Conservation (phyloP, 2,797 vertebrate species). For the Galagoides demidoff region DNA sequence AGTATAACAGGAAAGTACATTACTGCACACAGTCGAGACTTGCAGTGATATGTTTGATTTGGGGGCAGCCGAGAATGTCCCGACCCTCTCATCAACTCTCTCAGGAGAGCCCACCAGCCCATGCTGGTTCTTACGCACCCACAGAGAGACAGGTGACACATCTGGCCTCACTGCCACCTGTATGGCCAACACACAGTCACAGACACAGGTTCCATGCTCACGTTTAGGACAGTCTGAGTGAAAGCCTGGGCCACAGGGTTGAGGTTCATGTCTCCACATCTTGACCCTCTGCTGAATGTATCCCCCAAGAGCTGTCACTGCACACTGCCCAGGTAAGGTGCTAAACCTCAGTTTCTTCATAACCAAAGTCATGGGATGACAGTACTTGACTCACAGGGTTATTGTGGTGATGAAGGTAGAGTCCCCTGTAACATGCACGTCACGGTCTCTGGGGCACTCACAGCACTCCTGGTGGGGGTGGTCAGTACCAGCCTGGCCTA, state of each 20-base stretch:
- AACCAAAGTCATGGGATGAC: background rate
- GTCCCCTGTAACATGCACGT: fast-evolving
- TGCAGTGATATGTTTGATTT: fast-evolving
- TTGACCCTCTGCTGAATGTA: fast-evolving
- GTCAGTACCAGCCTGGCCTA: fast-evolving
- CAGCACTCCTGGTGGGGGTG: fast-evolving
- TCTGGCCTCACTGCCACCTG: background rate
- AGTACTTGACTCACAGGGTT: background rate
- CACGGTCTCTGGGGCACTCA: background rate
- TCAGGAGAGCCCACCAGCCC: no score
- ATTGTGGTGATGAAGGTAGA: fast-evolving
- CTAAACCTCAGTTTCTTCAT: background rate
- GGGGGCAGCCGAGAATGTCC: fast-evolving
- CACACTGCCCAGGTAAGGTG: fast-evolving
- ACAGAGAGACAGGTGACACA: fast-evolving
- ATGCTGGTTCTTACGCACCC: fast-evolving
- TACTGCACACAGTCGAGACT: fast-evolving
- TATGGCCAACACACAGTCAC: background rate
- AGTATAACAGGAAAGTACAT: background rate
- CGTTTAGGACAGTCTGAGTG: background rate
- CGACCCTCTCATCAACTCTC: fast-evolving
- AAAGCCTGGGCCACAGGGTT: background rate
- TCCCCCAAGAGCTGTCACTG: fast-evolving
- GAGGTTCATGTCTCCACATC: background rate
- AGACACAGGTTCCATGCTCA: fast-evolving